Evolutionary conservation across 2,113 vertebrate species (phyloP).

Genomic region (Thomomys bottae): DNA sequence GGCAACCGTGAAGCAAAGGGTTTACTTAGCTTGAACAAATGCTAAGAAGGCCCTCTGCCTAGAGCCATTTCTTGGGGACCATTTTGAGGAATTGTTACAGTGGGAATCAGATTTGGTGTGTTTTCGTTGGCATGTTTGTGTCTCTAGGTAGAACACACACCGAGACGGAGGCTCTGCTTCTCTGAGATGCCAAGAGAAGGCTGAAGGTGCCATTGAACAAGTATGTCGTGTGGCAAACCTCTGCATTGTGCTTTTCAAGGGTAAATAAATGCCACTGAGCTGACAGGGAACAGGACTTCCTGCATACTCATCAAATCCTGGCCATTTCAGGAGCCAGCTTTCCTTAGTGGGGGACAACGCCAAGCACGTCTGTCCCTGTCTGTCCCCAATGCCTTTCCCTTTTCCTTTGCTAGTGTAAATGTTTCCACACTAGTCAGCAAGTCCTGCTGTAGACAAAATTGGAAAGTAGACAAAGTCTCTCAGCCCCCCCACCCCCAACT

Average conservation of each 20-base stretch:
- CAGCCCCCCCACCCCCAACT: no score
- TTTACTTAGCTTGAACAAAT: neutral
- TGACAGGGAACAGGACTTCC: constrained; percentile 80
- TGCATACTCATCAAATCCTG: constrained; percentile 75
- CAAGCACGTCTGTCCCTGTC: neutral
- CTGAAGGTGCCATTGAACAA: neutral
- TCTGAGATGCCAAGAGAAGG: neutral
- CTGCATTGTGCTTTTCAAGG: neutral
- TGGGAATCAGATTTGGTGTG: neutral
- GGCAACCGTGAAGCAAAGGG: neutral
- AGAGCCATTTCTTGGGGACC: neutral
- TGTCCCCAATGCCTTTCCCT: constrained; percentile 34
- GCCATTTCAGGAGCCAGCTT: constrained; percentile 63
- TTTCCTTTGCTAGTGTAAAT: constrained; percentile 74
- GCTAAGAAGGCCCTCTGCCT: no score
- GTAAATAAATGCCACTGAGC: constrained; percentile 11
- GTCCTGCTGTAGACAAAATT: constrained; percentile 27
- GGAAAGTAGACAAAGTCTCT: constrained; percentile 52
- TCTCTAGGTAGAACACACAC: neutral
- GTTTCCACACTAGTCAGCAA: constrained; percentile 60
- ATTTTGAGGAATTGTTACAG: neutral
- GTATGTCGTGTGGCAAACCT: neutral
- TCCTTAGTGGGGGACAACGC: neutral
- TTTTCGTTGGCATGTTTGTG: neutral
- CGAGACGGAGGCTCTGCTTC: neutral